Evolutionary conservation across 1,140 invertebrate genomes (phyloP).

Genomic region (Neodiprion pinetum): DNA sequence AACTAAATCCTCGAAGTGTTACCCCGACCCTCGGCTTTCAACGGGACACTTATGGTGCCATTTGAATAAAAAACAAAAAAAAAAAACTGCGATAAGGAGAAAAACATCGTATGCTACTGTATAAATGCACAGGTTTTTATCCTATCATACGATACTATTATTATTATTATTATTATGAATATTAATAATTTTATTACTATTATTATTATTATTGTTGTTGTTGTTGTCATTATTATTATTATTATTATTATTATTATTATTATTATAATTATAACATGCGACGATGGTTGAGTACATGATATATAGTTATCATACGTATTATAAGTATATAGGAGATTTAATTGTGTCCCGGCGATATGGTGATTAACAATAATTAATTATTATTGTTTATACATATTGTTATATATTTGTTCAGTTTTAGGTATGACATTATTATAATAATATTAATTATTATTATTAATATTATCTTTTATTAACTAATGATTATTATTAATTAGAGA

Average conservation of each 20-base stretch:
- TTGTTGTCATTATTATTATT: neutral
- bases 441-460: neutral
- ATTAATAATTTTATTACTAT: neutral
- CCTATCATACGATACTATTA: neutral
- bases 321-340: no score
- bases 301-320: neutral
- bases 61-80: neutral
- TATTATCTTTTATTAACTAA: neutral
- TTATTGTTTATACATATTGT: slow-evolving; percentile 6
- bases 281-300: neutral
- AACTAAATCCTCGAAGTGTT: neutral
- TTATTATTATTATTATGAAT: neutral
- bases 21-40: neutral
- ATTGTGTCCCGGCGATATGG: no score
- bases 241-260: neutral
- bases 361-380: neutral
- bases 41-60: neutral
- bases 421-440: slow-evolving; percentile 3
- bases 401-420: slow-evolving; percentile 6
- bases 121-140: neutral
- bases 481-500: no score
- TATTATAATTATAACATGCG: neutral
- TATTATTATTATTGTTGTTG: neutral
- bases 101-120: neutral
- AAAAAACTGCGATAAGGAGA: neutral